Conservation (phyloP, 2,888 invertebrate genomes). For the Ophioninae sp. region DNA sequence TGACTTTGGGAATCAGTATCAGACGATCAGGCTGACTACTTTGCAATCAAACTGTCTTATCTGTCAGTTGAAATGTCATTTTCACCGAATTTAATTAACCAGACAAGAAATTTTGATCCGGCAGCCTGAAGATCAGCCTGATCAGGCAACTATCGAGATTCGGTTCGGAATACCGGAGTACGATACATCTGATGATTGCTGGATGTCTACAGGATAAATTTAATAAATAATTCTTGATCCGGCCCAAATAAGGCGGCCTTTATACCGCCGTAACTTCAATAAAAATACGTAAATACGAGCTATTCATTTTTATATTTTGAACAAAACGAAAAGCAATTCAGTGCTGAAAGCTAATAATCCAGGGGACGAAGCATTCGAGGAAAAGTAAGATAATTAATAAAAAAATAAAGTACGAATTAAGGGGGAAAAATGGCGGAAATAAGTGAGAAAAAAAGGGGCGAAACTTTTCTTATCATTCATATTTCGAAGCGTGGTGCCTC, state of each 20-base stretch:
- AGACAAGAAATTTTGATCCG: too few relatives aligned
- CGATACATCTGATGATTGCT: too few relatives aligned
- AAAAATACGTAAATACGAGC: too few relatives aligned
- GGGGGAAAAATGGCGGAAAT: slow-evolving; percentile 34
- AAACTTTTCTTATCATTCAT: slow-evolving; percentile 35
- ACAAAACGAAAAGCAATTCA: too few relatives aligned
- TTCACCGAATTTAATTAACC: not conserved
- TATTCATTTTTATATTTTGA: too few relatives aligned
- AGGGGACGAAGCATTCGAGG: slow-evolving; percentile 12
- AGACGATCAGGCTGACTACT: not conserved
- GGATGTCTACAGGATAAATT: too few relatives aligned
- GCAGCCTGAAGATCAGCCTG: too few relatives aligned
- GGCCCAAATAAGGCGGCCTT: too few relatives aligned
- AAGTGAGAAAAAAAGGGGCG: slow-evolving; percentile 26
- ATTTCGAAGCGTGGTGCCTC: slow-evolving; percentile 15
- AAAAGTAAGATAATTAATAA: slow-evolving; percentile 17
- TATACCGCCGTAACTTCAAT: too few relatives aligned
- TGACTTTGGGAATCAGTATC: slow-evolving; percentile 4
- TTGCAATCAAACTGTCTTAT: not conserved
- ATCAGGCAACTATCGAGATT: too few relatives aligned
- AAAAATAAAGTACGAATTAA: slow-evolving; percentile 31
- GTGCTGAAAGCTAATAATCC: not conserved
- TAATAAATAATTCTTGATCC: too few relatives aligned
- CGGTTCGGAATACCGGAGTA: too few relatives aligned
- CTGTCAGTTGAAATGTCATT: not conserved